Base-by-base conservation (phyloP, 2,888 invertebrate genomes). In the Ophioninae sp. region DNA sequence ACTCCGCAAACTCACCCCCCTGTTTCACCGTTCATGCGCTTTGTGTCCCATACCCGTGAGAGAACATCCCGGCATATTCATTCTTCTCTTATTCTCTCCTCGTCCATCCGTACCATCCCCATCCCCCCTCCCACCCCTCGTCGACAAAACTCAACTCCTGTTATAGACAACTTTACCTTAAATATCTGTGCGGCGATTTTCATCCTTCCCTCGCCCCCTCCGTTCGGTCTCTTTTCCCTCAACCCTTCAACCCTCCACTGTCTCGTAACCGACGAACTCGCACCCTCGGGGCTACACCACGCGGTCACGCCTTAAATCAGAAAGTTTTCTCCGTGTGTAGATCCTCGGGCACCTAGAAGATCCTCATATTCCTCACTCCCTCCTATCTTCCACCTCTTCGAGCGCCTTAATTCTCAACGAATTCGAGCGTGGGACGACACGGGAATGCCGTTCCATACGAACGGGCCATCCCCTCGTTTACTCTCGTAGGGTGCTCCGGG, bases 101-200 rank as follows among this genome's bases (percentile, higher is more conserved):
- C 41, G 65, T 61, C 69, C 62, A 50, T 77, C 69, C 62, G 69
- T 5, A 20, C 23, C n/a, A 30, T 1, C 62, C 8, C n/a, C 39
- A 17, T 17, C 39, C 37, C 17, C n/a, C 56, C 23, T 39, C 17
- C 30, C 17, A 7, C 64, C 30, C 64, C 50, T 67, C 21, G 23
- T 23, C 20, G 57, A 50, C 56, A 20, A 10, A 64, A 79, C 39
- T 79, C 56, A 72, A 50, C 59, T 59, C 50, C 41, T 64, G 69
- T 75, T 83, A 87, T 85, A 85, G 87, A 86, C 84, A 87, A 87
- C 79, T 87, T 65, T 82, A 86, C 82, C 86, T 87, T 87, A 86
- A 87, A 88, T 88, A 88, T 88, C 82, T 77, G 64, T 72, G 72
- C 85, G 65, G 59, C 77, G 76, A 81, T 86, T 83, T 80, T 80